Evolutionary conservation across 2,888 invertebrate genomes (phyloP).

Genomic region (Aspidapion aeneum): DNA sequence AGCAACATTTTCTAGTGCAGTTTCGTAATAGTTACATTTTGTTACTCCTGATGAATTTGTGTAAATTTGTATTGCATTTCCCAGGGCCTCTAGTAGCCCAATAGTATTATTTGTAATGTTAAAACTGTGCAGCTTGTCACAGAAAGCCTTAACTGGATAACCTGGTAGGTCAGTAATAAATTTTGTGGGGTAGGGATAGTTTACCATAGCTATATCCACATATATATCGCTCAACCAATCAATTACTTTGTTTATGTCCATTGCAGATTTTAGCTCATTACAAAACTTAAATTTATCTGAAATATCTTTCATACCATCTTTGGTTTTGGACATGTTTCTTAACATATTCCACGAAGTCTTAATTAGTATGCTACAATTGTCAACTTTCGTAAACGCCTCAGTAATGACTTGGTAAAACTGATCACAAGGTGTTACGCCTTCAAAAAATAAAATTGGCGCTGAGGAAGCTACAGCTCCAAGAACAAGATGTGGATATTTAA

Average conservation of each 20-base stretch:
- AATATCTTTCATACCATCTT: conserved; percentile 54
- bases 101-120: conserved; percentile 44
- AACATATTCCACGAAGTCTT: conserved; percentile 74
- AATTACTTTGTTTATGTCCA: conserved; percentile 57
- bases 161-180: conserved; percentile 84
- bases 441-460: conserved; percentile 87
- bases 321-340: conserved; percentile 50
- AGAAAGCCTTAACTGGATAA: conserved; percentile 71
- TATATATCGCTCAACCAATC: conserved; percentile 72
- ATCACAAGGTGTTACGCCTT: conserved; percentile 73
- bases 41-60: conserved; percentile 75
- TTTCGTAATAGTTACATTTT: conserved; percentile 65
- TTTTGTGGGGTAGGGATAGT: conserved; percentile 87
- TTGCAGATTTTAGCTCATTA: conserved; percentile 56
- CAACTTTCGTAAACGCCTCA: conserved; percentile 61
- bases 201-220: conserved; percentile 85
- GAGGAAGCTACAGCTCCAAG: conserved; percentile 89
- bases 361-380: conserved; percentile 67
- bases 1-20: conserved; percentile 59
- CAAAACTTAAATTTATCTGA: conserved; percentile 75
- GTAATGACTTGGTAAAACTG: conserved; percentile 75
- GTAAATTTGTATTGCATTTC: conserved; percentile 69
- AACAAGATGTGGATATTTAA: conserved; percentile 91
- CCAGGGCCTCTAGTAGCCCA: conserved; percentile 59
- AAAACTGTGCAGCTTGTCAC: conserved; percentile 47